A percentile compares a stretch with the other conserved stretches of the same genome.
Conservation (phyloP, 2,888 invertebrate species). For the Drosophila neonasuta region DNA sequence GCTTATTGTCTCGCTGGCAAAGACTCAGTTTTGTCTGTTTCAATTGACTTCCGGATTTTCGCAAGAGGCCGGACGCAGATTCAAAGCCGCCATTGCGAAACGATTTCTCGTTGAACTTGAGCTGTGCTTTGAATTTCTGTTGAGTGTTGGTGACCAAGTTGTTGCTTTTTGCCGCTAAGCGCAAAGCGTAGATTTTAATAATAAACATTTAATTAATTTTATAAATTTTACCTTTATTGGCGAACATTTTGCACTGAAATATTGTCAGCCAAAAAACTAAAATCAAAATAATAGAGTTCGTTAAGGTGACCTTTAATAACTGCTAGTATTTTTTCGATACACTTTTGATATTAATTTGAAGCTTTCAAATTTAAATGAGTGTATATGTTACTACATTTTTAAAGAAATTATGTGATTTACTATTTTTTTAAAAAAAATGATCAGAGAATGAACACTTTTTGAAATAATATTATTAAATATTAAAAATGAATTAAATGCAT, state of each 20-base stretch:
- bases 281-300: slow-evolving; percentile 10
- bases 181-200: background rate
- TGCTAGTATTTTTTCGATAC: background rate
- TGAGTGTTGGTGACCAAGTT: slow-evolving; percentile 42
- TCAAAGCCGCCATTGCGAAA: slow-evolving; percentile 57
- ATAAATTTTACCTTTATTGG: slow-evolving; percentile 44
- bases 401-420: too few species aligned
- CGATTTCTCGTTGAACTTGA: slow-evolving; percentile 18
- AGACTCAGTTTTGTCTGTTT: slow-evolving; percentile 71
- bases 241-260: slow-evolving; percentile 50
- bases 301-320: slow-evolving; percentile 25
- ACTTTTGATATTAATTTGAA: background rate
- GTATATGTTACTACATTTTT: too few species aligned
- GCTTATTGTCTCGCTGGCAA: slow-evolving; percentile 54
- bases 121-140: slow-evolving; percentile 41
- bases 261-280: slow-evolving; percentile 21
- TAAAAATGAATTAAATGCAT: too few species aligned
- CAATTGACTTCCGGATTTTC: slow-evolving; percentile 61
- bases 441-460: too few species aligned
- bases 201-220: background rate
- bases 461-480: too few species aligned
- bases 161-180: slow-evolving; percentile 34
- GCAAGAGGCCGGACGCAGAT: slow-evolving; percentile 56
- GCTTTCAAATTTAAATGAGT: too few species aligned
- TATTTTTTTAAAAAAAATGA: too few species aligned